phyloP scores from a whole-genome alignment of 2,113 vertebrate species.

The Dasyurus viverrinus region DNA sequence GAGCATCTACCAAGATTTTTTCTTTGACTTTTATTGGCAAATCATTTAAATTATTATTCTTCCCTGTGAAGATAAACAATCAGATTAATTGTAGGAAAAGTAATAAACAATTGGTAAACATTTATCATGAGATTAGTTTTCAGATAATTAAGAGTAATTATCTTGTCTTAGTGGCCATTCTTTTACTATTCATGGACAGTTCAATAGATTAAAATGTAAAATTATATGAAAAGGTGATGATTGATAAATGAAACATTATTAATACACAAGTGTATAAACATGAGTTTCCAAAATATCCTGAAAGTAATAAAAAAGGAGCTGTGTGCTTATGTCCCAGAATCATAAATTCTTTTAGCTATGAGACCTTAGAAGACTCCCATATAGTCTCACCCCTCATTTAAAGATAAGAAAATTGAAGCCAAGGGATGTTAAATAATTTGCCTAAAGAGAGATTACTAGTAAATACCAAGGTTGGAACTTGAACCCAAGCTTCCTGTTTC shows the following conservation, averaged over 20 bases:
- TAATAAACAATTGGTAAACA: constrained; percentile 75
- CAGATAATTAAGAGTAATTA: constrained; percentile 75
- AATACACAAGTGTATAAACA: background rate
- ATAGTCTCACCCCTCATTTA: background rate
- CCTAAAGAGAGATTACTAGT: background rate
- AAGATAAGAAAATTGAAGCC: background rate
- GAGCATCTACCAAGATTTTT: constrained; percentile 56
- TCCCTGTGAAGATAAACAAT: constrained; percentile 62
- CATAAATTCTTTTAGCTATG: background rate
- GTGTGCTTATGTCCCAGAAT: background rate
- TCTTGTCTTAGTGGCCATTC: constrained; percentile 65
- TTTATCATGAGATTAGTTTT: constrained; percentile 73
- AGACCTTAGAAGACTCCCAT: background rate
- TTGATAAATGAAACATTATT: constrained; percentile 45
- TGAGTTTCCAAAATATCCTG: background rate
- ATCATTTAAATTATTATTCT: constrained; percentile 73
- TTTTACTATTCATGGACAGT: constrained; percentile 56
- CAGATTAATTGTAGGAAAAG: constrained; percentile 68
- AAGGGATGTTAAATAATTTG: background rate
- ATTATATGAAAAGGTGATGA: constrained; percentile 61
- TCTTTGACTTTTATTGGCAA: constrained; percentile 76
- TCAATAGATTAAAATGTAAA: constrained; percentile 70
- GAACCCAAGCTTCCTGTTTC: background rate
- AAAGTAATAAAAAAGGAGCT: constrained; percentile 2
- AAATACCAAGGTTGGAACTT: background rate